Evolutionary conservation across 2,797 vertebrate species (phyloP).

Genomic region (Acanthornis magna): DNA sequence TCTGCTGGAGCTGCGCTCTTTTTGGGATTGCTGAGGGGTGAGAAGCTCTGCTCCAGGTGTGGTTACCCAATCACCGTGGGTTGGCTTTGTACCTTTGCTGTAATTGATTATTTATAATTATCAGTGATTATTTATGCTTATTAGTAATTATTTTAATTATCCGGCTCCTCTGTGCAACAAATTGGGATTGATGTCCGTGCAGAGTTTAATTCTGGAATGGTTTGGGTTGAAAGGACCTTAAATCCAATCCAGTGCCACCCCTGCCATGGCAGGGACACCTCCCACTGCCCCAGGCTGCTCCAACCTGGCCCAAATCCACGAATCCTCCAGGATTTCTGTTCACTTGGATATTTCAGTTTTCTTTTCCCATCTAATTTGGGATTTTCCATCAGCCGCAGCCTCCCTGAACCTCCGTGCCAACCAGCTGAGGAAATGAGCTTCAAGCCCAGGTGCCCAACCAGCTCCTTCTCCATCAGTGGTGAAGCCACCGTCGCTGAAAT

Average conservation of each 20-base stretch:
- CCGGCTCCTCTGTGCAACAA: accelerated
- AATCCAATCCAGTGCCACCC: background rate
- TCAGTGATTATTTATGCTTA: background rate
- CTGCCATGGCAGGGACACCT: background rate
- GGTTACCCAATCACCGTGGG: no score
- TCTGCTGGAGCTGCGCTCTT: background rate
- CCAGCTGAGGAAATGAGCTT: background rate
- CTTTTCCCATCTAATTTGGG: background rate
- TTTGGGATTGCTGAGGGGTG: background rate
- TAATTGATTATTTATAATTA: no score
- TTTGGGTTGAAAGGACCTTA: background rate
- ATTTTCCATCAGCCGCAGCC: background rate
- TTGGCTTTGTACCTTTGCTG: background rate
- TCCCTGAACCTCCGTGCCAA: background rate
- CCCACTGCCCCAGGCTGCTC: background rate
- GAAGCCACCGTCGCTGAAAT: background rate
- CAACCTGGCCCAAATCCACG: background rate
- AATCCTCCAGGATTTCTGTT: background rate
- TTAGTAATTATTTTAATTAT: background rate
- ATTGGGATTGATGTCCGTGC: no score
- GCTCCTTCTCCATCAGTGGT: background rate
- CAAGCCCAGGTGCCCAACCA: no score
- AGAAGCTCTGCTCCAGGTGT: no score
- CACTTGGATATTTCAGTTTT: background rate
- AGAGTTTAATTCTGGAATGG: background rate